A percentile compares a stretch with the other conserved stretches of the same genome.
Evolutionary conservation across 2,888 invertebrate genomes (phyloP).

Genomic region (Drosophila bunnanda): DNA sequence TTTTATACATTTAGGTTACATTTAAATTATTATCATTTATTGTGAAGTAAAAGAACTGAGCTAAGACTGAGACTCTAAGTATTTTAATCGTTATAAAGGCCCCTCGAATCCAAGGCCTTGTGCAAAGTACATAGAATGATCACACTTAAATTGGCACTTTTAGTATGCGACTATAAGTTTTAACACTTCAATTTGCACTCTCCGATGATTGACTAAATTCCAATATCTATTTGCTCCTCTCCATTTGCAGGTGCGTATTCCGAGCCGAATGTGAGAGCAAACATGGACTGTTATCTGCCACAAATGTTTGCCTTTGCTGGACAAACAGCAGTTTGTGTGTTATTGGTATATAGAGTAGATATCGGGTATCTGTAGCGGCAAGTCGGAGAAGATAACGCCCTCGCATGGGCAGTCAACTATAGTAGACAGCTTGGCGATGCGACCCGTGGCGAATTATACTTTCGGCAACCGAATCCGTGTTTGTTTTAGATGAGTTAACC

Average conservation of each 20-base stretch:
- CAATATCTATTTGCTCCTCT: slow-evolving; percentile 34
- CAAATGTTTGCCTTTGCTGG: slow-evolving; percentile 27
- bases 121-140: background rate
- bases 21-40: too few species aligned
- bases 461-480: slow-evolving; percentile 32
- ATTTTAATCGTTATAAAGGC: background rate
- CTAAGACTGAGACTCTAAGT: background rate
- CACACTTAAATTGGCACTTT: background rate
- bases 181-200: slow-evolving; percentile 34
- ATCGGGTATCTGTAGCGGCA: slow-evolving; percentile 43
- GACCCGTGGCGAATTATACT: slow-evolving; percentile 56
- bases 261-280: slow-evolving; percentile 16
- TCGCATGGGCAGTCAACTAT: slow-evolving; percentile 28
- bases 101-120: background rate
- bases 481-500: slow-evolving; percentile 45
- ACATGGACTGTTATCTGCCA: slow-evolving; percentile 57
- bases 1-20: background rate
- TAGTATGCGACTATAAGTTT: slow-evolving; percentile 2
- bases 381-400: slow-evolving; percentile 50
- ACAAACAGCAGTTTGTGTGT: slow-evolving; percentile 17
- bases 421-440: slow-evolving; percentile 67
- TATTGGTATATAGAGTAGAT: slow-evolving; percentile 25
- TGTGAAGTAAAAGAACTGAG: rapidly evolving
- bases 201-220: slow-evolving; percentile 53
- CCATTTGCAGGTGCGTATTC: slow-evolving; percentile 68